phyloP scores from a whole-genome alignment of 2,888 invertebrate genomes.

The Tinea trinotella region DNA sequence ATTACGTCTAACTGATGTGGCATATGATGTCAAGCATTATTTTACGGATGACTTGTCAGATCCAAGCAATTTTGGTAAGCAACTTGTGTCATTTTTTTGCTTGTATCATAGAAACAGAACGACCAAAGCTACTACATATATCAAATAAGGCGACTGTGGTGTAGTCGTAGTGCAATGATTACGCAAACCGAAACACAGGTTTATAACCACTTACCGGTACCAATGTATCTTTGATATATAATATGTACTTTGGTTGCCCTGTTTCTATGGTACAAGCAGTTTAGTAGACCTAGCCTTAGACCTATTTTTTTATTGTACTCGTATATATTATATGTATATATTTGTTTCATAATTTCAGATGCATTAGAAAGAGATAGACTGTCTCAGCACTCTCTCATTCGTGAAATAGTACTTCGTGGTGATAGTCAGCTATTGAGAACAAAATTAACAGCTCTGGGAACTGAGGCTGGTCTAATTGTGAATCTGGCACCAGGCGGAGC shows the following conservation, averaged over 20 bases:
- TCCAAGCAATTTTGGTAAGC: not conserved
- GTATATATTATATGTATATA: too few relatives aligned
- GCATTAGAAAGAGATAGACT: slow-evolving; percentile 81
- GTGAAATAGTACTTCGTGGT: slow-evolving; percentile 83
- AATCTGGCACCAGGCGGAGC: slow-evolving; percentile 92
- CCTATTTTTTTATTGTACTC: not conserved
- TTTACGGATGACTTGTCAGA: slow-evolving; percentile 76
- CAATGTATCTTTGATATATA: too few relatives aligned
- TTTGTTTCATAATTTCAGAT: slow-evolving; percentile 48
- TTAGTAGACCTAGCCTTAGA: too few relatives aligned
- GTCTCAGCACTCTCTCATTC: slow-evolving; percentile 81
- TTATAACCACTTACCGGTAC: too few relatives aligned
- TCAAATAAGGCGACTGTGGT: too few relatives aligned
- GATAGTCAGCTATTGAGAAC: slow-evolving; percentile 78
- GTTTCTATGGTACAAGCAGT: too few relatives aligned
- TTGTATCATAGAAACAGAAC: too few relatives aligned
- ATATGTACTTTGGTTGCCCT: too few relatives aligned
- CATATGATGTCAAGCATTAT: slow-evolving; percentile 79
- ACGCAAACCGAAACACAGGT: too few relatives aligned
- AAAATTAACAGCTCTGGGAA: slow-evolving; percentile 76
- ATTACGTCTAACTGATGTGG: slow-evolving; percentile 59
- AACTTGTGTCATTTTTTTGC: too few relatives aligned
- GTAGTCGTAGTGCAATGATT: too few relatives aligned
- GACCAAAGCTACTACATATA: too few relatives aligned
- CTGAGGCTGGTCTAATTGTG: slow-evolving; percentile 80